A percentile compares a stretch with the other conserved stretches of the same genome.
phyloP scores from a whole-genome alignment of 2,113 vertebrate genomes.

The Mungos mungo region DNA sequence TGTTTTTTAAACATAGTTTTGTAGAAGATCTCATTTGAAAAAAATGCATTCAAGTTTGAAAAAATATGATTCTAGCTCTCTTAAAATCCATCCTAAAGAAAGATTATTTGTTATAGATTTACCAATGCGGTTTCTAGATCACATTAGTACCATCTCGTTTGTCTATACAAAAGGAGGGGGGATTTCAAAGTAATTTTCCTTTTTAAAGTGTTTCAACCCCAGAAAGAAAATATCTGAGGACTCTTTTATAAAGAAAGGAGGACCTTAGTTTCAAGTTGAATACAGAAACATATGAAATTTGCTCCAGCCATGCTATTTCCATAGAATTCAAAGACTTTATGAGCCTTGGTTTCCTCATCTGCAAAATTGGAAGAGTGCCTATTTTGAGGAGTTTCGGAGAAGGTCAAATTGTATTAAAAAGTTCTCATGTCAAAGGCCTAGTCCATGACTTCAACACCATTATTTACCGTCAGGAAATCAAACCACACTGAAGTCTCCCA shows the following conservation, averaged over 20 bases:
- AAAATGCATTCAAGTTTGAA: not conserved
- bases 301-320: not conserved
- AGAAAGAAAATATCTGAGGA: not conserved
- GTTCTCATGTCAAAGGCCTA: not conserved
- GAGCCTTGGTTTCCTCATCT: not conserved
- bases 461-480: not conserved
- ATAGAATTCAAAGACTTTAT: not conserved
- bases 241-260: not conserved
- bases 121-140: not conserved
- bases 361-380: not conserved
- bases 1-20: slow-evolving; percentile 27
- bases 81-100: not conserved
- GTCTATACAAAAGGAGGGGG: not conserved
- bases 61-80: not conserved
- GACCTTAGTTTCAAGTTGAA: not conserved
- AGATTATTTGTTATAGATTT: not conserved
- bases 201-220: not conserved
- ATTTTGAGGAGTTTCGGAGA: not conserved
- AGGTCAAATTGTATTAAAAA: not conserved
- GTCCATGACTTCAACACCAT: not conserved
- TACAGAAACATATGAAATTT: slow-evolving; percentile 23
- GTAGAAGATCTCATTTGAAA: not conserved
- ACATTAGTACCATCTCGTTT: not conserved
- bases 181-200: not conserved
- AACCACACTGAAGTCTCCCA: not conserved